Evolutionary conservation across 2,113 vertebrate species (phyloP).

Genomic region (crab-eating macaque (Macaca fascicularis)): DNA sequence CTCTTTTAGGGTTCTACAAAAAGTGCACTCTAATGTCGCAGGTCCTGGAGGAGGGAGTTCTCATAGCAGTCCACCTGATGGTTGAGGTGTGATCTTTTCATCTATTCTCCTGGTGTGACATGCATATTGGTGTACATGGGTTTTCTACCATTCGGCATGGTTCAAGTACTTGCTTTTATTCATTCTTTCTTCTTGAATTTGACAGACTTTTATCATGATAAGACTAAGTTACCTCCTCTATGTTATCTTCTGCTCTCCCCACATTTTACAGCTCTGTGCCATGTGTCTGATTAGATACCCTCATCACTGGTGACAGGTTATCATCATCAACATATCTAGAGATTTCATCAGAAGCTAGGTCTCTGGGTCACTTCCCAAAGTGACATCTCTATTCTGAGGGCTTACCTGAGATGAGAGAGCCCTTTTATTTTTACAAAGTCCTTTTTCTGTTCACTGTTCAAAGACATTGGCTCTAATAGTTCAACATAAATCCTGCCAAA

Average conservation of each 20-base stretch:
- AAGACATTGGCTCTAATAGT: not conserved
- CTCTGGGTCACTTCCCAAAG: slow-evolving; percentile 26
- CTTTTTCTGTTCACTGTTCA: slow-evolving; percentile 28
- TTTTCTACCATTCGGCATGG: not conserved
- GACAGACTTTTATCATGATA: not conserved
- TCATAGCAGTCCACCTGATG: not conserved
- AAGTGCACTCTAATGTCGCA: slow-evolving; percentile 6
- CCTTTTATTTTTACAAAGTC: slow-evolving; percentile 23
- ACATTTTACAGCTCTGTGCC: not conserved
- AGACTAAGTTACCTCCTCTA: not conserved
- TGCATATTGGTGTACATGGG: not conserved
- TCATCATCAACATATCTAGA: not conserved
- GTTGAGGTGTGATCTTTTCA: not conserved
- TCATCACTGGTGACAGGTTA: not conserved
- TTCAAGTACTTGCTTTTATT: not conserved
- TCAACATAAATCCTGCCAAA: no score
- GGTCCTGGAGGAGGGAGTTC: not conserved
- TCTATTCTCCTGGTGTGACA: not conserved
- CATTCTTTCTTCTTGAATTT: not conserved
- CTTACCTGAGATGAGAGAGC: not conserved
- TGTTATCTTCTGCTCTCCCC: not conserved
- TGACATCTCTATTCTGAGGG: not conserved
- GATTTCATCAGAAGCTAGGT: not conserved
- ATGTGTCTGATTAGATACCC: not conserved
- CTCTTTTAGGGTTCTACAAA: not conserved